Percentiles rank a stretch among this genome's conserved stretches.
Evolutionary conservation across 2,113 vertebrate genomes (phyloP).

Genomic region (Zosterops pallidus): DNA sequence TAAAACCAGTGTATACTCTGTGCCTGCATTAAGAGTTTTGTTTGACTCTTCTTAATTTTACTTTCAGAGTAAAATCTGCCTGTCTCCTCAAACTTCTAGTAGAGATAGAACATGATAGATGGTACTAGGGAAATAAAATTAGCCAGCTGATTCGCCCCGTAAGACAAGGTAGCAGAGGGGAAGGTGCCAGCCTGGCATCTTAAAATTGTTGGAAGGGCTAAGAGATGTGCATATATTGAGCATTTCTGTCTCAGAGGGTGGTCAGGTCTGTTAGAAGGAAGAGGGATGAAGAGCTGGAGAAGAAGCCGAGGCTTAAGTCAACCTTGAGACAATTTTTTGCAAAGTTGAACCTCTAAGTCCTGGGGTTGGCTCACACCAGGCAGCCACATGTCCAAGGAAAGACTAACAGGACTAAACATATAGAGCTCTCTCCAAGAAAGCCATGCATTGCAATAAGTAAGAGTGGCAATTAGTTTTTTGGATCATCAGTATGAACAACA

Average conservation of each 20-base stretch:
- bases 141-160: accelerated
- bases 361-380: not conserved
- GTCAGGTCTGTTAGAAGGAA: not conserved
- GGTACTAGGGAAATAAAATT: not conserved
- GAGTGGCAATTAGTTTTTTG: not conserved
- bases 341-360: not conserved
- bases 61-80: not conserved
- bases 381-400: accelerated
- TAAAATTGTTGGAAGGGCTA: not conserved
- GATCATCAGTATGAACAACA: not conserved
- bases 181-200: not conserved
- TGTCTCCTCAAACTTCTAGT: not conserved
- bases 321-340: not conserved
- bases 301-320: not conserved
- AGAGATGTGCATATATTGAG: not conserved
- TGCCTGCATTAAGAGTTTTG: not conserved
- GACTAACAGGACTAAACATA: not conserved
- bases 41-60: not conserved
- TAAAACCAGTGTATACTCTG: not conserved
- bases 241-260: not conserved
- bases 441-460: not conserved
- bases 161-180: not conserved
- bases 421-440: not conserved
- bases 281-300: not conserved
- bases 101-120: not conserved